These are phyloP conservation scores for Bovichtus variegatus DNA, from an alignment of 2,797 vertebrate genomes.

Conservation along the genomic window DNA sequence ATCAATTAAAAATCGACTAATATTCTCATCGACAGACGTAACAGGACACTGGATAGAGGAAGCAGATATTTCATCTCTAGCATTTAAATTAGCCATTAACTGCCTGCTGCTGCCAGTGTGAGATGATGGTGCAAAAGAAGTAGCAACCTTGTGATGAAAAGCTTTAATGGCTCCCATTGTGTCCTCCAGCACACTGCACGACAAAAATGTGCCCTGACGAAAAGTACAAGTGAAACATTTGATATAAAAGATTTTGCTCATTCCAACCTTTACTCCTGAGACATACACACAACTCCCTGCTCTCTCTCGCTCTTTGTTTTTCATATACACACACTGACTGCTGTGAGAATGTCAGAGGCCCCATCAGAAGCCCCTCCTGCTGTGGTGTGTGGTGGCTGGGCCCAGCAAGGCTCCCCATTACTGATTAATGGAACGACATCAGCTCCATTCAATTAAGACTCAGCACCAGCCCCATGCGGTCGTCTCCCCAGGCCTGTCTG, in stretches of 20 bases:
- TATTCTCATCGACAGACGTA: background rate
- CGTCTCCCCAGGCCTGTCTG: conserved; percentile 72
- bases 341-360: conserved; percentile 80
- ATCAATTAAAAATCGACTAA: background rate
- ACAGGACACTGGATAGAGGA: background rate
- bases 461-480: conserved; percentile 66
- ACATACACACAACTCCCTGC: conserved; percentile 36
- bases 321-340: conserved; percentile 49
- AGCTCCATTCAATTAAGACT: conserved; percentile 80
- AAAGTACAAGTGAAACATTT: conserved; percentile 38
- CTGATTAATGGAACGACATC: conserved; percentile 79
- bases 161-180: conserved; percentile 34
- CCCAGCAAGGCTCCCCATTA: conserved; percentile 78
- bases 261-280: conserved; percentile 54
- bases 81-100: background rate
- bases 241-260: conserved; percentile 50
- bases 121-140: conserved; percentile 11
- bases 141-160: conserved; percentile 32
- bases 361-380: conserved; percentile 70
- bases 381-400: conserved; percentile 62
- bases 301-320: conserved; percentile 31
- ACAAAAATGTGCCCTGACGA: conserved; percentile 27
- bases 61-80: background rate
- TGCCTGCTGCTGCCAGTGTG: background rate
- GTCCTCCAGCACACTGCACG: conserved; percentile 21